Evolutionary conservation across 2,113 vertebrate species (phyloP), one percentile per base, ranked within the genome.

Genomic region (Sceloporus tristichus): DNA sequence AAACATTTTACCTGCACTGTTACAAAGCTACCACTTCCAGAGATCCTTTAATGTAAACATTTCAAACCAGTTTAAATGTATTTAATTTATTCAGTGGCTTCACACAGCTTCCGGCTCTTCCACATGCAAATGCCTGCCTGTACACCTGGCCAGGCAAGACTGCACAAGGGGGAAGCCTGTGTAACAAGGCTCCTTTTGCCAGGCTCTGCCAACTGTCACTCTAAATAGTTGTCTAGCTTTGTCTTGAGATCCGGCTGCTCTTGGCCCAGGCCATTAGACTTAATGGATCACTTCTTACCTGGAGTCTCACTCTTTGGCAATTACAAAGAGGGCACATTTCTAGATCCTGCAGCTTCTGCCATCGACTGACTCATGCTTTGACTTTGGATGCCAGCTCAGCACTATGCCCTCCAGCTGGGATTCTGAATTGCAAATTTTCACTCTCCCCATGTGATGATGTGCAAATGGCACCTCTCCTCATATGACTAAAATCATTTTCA

Each of bases 401-500:
- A 8, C 27, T 8, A 0, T 38, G 27, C 86, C 71, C 59, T 76
- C 86, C 56, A 38, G 79, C 79, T 76, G n/a, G 4, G 5, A 71
- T 38, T 25, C 11, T 70, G 54, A 25, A 27, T 27, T 23, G 70
- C 79, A 75, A 76, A 87, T 56, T 34, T 13, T 16, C 54, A 10
- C 27, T 25, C 54, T 27, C 74, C 74, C 54, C 23, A 8, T 29
- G 27, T 71, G 59, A 70, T 40, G 27, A 27, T 82, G 73, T 75
- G 79, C 79, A 82, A 87, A 82, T 42, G 38, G 48, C 70, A 23
- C 79, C 70, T 76, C 59, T 48, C 5, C 56, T 71, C 29, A 1
- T 5, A 83, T 88, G 87, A 88, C 71, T 83, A 83, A 78, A 62
- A 54, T 27, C 0, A 34, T 82, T 76, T 83, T 53, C 13, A 48